Percentiles rank a stretch among this genome's conserved stretches.
These are phyloP conservation scores for Anguilla pacifica DNA, from an alignment of 2,797 vertebrate species.

Conservation along the genomic window DNA sequence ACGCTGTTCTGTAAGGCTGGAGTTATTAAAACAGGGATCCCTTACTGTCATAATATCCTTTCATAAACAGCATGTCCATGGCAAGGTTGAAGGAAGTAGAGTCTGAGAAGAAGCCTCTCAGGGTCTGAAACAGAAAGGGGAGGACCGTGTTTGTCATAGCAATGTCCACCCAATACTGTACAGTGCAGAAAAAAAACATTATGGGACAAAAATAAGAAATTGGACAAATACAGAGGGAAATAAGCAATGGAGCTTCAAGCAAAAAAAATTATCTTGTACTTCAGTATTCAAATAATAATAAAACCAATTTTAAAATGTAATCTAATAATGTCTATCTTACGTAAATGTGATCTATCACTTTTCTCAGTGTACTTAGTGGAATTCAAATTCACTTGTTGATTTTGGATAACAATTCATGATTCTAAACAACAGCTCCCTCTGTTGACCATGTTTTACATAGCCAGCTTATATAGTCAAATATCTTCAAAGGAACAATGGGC, in stretches of 20 bases:
- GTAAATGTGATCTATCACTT: too few species aligned
- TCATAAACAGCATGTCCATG: slow-evolving; percentile 88
- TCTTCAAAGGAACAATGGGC: neutral
- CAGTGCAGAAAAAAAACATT: neutral
- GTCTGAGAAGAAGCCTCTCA: slow-evolving; percentile 87
- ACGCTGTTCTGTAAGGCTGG: slow-evolving; percentile 16
- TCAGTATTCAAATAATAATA: neutral
- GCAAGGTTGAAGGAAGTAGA: slow-evolving; percentile 87
- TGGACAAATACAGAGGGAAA: neutral
- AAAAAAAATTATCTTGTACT: neutral
- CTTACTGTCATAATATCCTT: slow-evolving; percentile 84
- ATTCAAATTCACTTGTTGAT: neutral
- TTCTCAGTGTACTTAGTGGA: neutral
- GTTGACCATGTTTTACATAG: slow-evolving; percentile 9
- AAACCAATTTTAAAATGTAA: neutral
- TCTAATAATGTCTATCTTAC: too few species aligned
- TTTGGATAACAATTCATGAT: neutral
- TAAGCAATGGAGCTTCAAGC: slow-evolving; percentile 32
- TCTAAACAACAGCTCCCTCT: slow-evolving; percentile 34
- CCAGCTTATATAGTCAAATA: neutral
- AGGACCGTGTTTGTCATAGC: neutral
- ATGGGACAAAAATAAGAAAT: neutral
- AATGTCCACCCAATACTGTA: neutral
- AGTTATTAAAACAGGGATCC: slow-evolving; percentile 34
- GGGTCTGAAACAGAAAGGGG: slow-evolving; percentile 66